Conservation (phyloP, 2,113 vertebrate genomes). For the Tangachromis dhanisi region DNA sequence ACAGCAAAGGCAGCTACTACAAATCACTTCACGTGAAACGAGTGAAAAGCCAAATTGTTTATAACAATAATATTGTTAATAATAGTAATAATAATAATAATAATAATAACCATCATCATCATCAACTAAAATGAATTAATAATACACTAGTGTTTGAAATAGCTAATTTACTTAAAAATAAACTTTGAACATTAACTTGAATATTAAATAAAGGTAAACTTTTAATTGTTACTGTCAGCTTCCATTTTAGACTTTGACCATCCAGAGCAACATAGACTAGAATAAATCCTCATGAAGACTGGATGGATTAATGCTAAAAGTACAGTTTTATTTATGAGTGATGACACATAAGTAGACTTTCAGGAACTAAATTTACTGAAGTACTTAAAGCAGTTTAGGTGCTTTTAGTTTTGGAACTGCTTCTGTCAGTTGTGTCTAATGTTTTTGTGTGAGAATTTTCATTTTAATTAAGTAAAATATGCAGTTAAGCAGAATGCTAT, state of each 20-base stretch:
- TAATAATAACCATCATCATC: not conserved
- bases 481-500: no score
- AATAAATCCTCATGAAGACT: not conserved
- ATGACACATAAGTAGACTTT: not conserved
- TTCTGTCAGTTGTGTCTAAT: not conserved
- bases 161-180: not conserved
- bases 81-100: rapidly evolving
- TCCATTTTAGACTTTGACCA: not conserved
- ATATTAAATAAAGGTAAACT: not conserved
- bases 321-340: not conserved
- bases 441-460: not conserved
- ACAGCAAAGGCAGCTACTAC: not conserved
- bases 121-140: not conserved
- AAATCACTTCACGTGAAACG: not conserved
- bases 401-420: not conserved
- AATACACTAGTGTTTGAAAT: not conserved
- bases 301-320: not conserved
- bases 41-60: not conserved
- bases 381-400: not conserved
- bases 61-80: not conserved
- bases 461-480: not conserved
- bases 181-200: not conserved
- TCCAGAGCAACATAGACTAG: not conserved
- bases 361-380: not conserved
- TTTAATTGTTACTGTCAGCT: not conserved